These are phyloP conservation scores for Ectemnius cavifrons DNA, from an alignment of 2,888 invertebrate species.

Conservation along the genomic window DNA sequence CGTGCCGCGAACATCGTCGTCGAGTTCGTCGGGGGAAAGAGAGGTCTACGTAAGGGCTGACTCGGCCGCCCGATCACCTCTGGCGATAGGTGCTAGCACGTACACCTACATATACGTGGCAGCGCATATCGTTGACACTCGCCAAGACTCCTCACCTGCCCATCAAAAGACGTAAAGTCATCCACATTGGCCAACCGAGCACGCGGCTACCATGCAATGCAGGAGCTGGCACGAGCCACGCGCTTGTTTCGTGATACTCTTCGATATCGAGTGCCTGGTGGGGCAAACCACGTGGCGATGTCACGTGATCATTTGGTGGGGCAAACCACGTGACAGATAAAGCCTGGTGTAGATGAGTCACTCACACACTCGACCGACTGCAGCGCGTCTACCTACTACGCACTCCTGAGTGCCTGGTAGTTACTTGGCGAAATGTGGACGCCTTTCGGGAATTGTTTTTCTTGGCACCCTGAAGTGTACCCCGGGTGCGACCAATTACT, in stretches of 20 bases:
- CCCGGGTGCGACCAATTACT: constrained; percentile 51
- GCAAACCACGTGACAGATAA: neutral
- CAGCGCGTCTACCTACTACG: constrained; percentile 11
- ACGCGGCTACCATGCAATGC: constrained; percentile 63
- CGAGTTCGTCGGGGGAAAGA: constrained; percentile 40
- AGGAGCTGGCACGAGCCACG: constrained; percentile 33
- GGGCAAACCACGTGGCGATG: no score
- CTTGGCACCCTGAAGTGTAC: constrained; percentile 65
- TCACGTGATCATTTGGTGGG: neutral
- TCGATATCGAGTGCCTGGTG: no score
- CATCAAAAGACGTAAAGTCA: constrained; percentile 78
- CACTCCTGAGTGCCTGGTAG: constrained; percentile 58
- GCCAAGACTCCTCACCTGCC: constrained; percentile 78
- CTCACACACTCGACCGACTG: neutral
- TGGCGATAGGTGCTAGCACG: no score
- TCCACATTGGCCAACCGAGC: constrained; percentile 76
- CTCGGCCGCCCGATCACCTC: constrained; percentile 51
- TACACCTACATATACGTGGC: constrained; percentile 45
- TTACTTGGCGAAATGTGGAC: constrained; percentile 77
- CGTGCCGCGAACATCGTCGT: constrained; percentile 54
- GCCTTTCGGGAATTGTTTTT: constrained; percentile 75
- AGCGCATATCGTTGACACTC: constrained; percentile 74
- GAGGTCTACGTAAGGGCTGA: constrained; percentile 43
- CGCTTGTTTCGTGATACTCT: no score
- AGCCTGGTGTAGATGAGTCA: neutral